Evolutionary conservation across 2,888 invertebrate genomes (phyloP).

Genomic region (Teleiodes luculella): DNA sequence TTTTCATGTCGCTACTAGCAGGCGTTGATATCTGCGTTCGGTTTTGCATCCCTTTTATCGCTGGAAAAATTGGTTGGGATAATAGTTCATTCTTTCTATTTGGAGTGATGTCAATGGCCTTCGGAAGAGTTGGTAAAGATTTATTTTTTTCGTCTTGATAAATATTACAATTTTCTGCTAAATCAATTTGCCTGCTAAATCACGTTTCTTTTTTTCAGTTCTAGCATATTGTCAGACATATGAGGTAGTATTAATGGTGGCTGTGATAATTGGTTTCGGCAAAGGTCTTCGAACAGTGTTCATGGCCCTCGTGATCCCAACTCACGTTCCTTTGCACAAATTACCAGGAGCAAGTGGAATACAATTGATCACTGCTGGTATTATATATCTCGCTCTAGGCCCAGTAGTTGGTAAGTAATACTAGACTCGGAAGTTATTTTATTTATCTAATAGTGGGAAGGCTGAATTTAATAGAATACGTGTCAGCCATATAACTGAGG

Average conservation of each 20-base stretch:
- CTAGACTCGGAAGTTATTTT: not conserved
- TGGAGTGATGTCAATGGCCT: constrained; percentile 82
- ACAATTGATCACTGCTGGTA: constrained; percentile 82
- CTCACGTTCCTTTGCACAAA: constrained; percentile 83
- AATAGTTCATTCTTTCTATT: constrained; percentile 84
- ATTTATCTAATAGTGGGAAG: no score
- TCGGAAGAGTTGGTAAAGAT: constrained; percentile 82
- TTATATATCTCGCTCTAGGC: constrained; percentile 80
- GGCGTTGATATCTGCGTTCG: constrained; percentile 82
- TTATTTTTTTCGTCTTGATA: no score
- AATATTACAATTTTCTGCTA: no score
- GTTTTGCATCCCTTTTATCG: constrained; percentile 83
- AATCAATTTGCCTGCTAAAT: no score
- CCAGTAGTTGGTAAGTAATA: constrained; percentile 81
- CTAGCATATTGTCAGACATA: constrained; percentile 81
- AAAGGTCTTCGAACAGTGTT: constrained; percentile 86
- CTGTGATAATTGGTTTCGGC: constrained; percentile 83
- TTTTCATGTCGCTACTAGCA: constrained; percentile 83
- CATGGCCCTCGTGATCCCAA: constrained; percentile 85
- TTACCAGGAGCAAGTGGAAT: constrained; percentile 85
- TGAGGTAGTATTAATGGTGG: constrained; percentile 75
- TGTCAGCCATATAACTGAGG: no score
- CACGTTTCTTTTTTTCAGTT: constrained; percentile 73
- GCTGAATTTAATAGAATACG: no score
- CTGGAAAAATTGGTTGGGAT: constrained; percentile 83